phyloP scores from a whole-genome alignment of 1,140 invertebrate genomes.

The Euura saliciscinereae region DNA sequence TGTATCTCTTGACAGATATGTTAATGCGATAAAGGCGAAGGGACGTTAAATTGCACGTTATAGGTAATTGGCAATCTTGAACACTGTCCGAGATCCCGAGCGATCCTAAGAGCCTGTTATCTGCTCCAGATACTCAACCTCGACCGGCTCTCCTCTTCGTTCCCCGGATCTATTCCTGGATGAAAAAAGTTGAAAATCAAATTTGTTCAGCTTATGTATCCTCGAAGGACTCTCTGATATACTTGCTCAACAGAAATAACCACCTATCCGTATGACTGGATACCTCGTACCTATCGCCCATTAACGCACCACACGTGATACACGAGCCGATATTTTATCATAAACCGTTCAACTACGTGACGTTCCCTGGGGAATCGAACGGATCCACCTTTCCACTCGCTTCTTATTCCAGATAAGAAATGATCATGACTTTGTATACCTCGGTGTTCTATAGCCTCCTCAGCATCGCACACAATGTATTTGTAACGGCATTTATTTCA shows the following conservation, averaged over 20 bases:
- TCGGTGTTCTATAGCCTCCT: no score
- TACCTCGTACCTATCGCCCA: not conserved
- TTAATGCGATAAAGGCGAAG: slow-evolving; percentile 43
- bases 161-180: not conserved
- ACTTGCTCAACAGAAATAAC: not conserved
- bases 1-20: not conserved
- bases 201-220: no score
- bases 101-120: not conserved
- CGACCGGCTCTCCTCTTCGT: not conserved
- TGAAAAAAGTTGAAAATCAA: not conserved
- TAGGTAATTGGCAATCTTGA: slow-evolving; percentile 53
- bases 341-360: no score
- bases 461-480: not conserved
- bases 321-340: no score
- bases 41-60: slow-evolving; percentile 50
- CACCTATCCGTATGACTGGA: not conserved
- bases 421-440: not conserved
- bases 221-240: not conserved
- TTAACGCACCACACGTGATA: not conserved
- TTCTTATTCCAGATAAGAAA: not conserved
- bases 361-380: no score
- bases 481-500: not conserved
- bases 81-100: not conserved
- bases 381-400: no score
- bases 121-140: not conserved